Evolutionary conservation across 2,888 invertebrate genomes (phyloP).

Genomic region (Mycogona germanica): DNA sequence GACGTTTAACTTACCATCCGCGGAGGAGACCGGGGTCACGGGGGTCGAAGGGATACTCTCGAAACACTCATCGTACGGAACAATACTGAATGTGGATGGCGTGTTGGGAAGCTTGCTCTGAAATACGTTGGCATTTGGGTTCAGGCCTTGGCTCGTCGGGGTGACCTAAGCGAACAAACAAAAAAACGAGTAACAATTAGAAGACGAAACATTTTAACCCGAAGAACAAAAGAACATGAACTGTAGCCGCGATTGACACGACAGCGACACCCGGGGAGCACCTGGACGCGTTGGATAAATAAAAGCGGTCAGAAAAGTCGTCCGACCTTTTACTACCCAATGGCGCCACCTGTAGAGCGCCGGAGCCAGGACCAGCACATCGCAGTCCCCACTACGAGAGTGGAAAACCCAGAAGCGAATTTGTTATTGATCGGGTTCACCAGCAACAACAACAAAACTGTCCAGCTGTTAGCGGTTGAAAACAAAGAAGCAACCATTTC

Average conservation of each 20-base stretch:
- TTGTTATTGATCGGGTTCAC: too few species aligned
- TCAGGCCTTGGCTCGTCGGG: slow-evolving; percentile 29
- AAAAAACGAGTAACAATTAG: slow-evolving; percentile 8
- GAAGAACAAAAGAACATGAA: background rate
- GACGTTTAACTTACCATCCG: slow-evolving; percentile 4
- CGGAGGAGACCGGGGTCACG: slow-evolving; percentile 7
- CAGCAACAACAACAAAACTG: too few species aligned
- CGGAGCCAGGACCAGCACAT: too few species aligned
- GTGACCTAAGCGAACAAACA: slow-evolving; percentile 30
- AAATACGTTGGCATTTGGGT: slow-evolving; percentile 36
- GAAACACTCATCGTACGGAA: background rate
- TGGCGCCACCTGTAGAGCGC: too few species aligned
- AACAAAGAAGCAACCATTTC: too few species aligned
- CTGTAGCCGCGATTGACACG: background rate
- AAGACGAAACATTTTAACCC: background rate
- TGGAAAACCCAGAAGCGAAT: too few species aligned
- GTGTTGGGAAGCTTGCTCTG: slow-evolving; percentile 30
- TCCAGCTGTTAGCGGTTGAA: too few species aligned
- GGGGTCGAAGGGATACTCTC: slow-evolving; percentile 3
- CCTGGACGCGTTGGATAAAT: too few species aligned
- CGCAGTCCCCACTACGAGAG: too few species aligned
- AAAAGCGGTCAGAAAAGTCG: too few species aligned
- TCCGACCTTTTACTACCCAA: too few species aligned
- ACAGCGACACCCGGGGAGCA: background rate
- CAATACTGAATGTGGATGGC: background rate